Evolutionary conservation across 2,113 vertebrate genomes (phyloP).

Genomic region (Lepisosteus oculatus): DNA sequence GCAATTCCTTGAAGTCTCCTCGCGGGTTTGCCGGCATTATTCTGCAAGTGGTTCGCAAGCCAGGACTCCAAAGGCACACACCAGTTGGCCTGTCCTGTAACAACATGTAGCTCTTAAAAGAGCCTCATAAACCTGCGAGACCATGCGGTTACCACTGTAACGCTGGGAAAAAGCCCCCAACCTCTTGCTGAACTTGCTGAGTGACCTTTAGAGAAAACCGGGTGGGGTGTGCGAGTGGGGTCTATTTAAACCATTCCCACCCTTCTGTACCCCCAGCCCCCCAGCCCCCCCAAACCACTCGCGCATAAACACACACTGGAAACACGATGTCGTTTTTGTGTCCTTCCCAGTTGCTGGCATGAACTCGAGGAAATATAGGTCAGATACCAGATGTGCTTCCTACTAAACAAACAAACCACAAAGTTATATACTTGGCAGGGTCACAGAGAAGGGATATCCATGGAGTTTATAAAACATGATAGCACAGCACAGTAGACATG

Average conservation of each 20-base stretch:
- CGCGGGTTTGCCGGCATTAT: too few species aligned
- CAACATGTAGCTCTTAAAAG: not conserved
- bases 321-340: slow-evolving; percentile 29
- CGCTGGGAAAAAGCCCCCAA: not conserved
- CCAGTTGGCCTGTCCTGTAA: not conserved
- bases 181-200: not conserved
- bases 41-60: not conserved
- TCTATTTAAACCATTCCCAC: slow-evolving; percentile 1
- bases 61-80: not conserved
- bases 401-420: slow-evolving; percentile 28
- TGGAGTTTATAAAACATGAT: not conserved
- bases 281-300: not conserved
- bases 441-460: slow-evolving; percentile 21
- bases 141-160: not conserved
- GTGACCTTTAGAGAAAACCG: not conserved
- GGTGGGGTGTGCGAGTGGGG: not conserved
- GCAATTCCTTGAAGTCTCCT: too few species aligned
- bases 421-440: slow-evolving; percentile 13
- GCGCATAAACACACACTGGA: slow-evolving; percentile 8
- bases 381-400: slow-evolving; percentile 41
- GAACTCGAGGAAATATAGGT: slow-evolving; percentile 40
- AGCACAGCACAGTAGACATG: not conserved
- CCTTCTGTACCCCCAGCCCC: not conserved
- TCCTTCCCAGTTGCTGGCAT: slow-evolving; percentile 23
- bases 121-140: not conserved